These are phyloP conservation scores for Epizoanthus stellaris DNA, from an alignment of 92 coral and sea anemone genomes.

Conservation along the genomic window DNA sequence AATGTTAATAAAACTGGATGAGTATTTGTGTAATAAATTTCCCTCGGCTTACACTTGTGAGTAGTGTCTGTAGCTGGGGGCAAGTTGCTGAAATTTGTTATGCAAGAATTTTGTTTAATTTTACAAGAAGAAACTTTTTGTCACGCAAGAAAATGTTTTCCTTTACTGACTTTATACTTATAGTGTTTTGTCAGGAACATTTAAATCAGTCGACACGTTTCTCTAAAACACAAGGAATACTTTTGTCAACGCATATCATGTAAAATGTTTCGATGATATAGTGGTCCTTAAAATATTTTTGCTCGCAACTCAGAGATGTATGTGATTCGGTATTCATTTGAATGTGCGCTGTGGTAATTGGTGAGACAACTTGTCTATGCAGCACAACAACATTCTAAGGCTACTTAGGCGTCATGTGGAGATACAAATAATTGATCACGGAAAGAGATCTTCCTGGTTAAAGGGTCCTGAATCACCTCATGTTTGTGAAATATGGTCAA, in stretches of 20 bases:
- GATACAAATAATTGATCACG: background rate
- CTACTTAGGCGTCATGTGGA: background rate
- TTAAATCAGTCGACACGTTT: too few relatives aligned
- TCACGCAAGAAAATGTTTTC: background rate
- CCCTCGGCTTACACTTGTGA: background rate
- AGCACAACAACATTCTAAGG: background rate
- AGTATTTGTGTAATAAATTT: too few relatives aligned
- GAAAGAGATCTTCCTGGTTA: background rate
- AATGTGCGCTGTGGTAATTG: background rate
- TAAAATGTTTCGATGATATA: too few relatives aligned
- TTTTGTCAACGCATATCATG: too few relatives aligned
- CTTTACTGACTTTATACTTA: background rate
- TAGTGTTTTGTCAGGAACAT: too few relatives aligned
- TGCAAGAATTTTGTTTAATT: slow-evolving; percentile 14
- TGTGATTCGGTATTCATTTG: too few relatives aligned
- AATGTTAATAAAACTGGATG: too few relatives aligned
- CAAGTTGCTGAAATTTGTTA: background rate
- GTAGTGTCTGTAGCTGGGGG: background rate
- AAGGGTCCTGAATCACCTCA: too few relatives aligned
- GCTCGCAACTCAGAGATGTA: too few relatives aligned
- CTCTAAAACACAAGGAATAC: too few relatives aligned
- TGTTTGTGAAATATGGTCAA: too few relatives aligned
- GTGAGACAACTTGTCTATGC: slow-evolving; percentile 1
- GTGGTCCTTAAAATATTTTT: too few relatives aligned
- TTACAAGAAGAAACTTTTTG: background rate